These are phyloP conservation scores for Hydrozoanthus gracilis DNA, from an alignment of 92 coral and sea anemone genomes.

Conservation along the genomic window DNA sequence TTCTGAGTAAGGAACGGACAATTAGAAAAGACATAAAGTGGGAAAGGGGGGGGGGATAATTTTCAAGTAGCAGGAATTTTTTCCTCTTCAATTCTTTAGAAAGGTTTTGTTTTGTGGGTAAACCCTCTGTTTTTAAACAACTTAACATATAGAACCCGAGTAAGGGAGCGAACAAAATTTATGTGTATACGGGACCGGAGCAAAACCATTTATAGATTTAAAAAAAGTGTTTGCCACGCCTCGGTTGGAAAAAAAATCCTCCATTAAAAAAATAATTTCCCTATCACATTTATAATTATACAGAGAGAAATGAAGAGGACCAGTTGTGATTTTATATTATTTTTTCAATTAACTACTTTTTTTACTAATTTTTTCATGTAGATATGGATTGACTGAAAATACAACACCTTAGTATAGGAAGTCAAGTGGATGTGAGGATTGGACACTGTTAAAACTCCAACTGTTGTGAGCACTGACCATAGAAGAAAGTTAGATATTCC, in stretches of 20 bases:
- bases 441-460: background rate
- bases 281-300: background rate
- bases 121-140: too few species aligned
- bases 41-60: too few species aligned
- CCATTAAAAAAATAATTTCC: background rate
- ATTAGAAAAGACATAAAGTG: too few species aligned
- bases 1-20: too few species aligned
- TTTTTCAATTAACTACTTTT: background rate
- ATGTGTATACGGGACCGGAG: background rate
- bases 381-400: background rate
- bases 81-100: too few species aligned
- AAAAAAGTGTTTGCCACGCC: background rate
- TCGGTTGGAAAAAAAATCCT: background rate
- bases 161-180: too few species aligned
- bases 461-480: slow-evolving; percentile 8
- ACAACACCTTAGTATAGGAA: background rate
- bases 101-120: too few species aligned
- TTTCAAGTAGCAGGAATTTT: too few species aligned
- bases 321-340: background rate
- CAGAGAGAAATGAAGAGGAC: background rate
- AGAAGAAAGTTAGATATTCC: slow-evolving; percentile 2
- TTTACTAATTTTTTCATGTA: background rate
- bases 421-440: slow-evolving; percentile 7
- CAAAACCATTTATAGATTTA: background rate
- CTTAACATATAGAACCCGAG: too few species aligned